Evolutionary conservation across 23 tunicate genomes (phyloP), one percentile per base, ranked within the genome.

Genomic region (Diplosoma virens): DNA sequence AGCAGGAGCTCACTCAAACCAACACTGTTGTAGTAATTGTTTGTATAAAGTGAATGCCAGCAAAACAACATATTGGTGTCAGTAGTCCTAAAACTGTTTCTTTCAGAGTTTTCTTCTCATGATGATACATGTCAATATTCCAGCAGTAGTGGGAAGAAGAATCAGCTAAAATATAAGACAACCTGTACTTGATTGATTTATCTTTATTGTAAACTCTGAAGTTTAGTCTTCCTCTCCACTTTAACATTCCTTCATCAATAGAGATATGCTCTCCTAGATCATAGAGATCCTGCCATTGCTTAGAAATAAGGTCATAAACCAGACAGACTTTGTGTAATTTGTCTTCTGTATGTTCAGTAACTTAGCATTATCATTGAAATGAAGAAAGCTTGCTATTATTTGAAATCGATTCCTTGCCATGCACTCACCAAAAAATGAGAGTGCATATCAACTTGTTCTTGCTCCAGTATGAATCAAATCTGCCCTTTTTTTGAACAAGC

Each of bases 191-290:
- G 63, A 55, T 74, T 25, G 79, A 70, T 27, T 74, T 74, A 33
- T 74, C 63, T 74, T 74, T 74, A 23, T 55, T 55, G 65, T 74
- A 74, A 20, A 32, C 41, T 25, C 79, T 48, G 32, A 74, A 74
- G 32, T 14, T n/a, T 4, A 74, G 63, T 23, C 79, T 23, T 18
- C 79, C 79, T 32, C 79, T 53, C 79, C 65, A 74, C 33, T 74
- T 74, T 29, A 74, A 47, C 79, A 55, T 74, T 18, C 79, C 79
- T 47, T 74, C 71, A 52, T 74, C 79, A 47, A 74, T 55, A 24
- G 79, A 55, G 65, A 74, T 46, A 70, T 74, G 61, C 79, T 74
- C 69, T 45, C 79, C 79, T n/a, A 74, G 79, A 47, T 23, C 11
- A 36, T 74, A 55, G 6, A 45, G 37, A 25, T 24, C 4, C 30